Base-by-base conservation (phyloP, 2,113 vertebrate genomes). In the Cebus imitator region DNA sequence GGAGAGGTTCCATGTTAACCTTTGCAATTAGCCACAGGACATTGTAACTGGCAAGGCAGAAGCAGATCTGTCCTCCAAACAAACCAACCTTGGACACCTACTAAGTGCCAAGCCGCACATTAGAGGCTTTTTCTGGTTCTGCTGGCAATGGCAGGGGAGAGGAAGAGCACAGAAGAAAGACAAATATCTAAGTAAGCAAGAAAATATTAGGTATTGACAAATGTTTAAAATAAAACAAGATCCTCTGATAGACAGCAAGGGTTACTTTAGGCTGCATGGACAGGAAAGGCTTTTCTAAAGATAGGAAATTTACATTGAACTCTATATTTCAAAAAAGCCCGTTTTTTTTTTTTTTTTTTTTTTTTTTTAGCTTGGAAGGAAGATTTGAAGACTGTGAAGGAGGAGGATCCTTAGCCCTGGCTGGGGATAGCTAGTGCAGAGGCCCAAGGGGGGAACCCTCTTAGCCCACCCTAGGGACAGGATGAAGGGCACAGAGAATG, bases 21-120 rank as follows among this genome's bases (percentile, higher is more conserved):
- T 97, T 92, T 97, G 91, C 66, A 97, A 96, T 83, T 88, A 97
- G 92, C 95, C 93, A 85, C 96, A 97, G 76, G 97, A 94, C 52
- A 35, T 30, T 68, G 95, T 72, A 70, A 89, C 73, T 1, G 10
- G 80, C 35, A n/a, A 64, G 84, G 45, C 80, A 16, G 4, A 3
- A 43, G 75, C 18, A 75, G 79, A 27, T 68, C 27, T 92, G 58
- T 78, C 76, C 52, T 84, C 72, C 45, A 23, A 57, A 90, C 45
- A 48, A 75, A 25, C n/a, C 35, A 45, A 48, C 32, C 32, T 1
- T 18, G 55, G 61, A 52, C 5, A 90, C 79, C 83, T 92, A 70
- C 82, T 89, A 91, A 88, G 96, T 43, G 45, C 79, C 84, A 72
- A 40, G 35, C 0, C 6, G 37, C 32, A 45, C 35, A 5, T 20